These are phyloP conservation scores for Dunckerocampus dactyliophorus DNA, from an alignment of 2,113 vertebrate genomes.

Conservation along the genomic window DNA sequence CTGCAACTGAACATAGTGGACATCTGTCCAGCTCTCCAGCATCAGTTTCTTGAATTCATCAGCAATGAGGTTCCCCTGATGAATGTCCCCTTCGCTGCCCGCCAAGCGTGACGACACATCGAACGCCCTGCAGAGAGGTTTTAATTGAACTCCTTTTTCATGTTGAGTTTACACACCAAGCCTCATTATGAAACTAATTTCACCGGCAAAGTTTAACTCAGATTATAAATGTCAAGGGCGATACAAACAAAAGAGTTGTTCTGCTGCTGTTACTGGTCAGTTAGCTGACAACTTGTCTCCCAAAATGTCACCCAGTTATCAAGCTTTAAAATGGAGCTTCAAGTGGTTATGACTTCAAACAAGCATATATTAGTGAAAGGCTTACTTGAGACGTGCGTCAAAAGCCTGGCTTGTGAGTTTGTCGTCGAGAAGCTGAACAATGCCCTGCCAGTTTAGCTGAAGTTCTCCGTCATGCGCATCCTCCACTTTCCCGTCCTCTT, in stretches of 20 bases:
- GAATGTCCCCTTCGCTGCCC: constrained; percentile 73
- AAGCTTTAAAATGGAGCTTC: not conserved
- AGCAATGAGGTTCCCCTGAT: constrained; percentile 54
- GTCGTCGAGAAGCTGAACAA: constrained; percentile 55
- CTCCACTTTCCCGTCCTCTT: not conserved
- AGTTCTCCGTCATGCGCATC: not conserved
- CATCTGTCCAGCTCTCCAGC: constrained; percentile 78
- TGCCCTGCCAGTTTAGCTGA: constrained; percentile 67
- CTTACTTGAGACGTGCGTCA: not conserved
- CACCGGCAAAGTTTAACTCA: not conserved
- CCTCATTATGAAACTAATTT: not conserved
- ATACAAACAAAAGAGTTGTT: not conserved
- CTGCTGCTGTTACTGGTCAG: not conserved
- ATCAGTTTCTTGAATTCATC: constrained; percentile 54
- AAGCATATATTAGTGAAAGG: not conserved
- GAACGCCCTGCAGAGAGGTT: constrained; percentile 36
- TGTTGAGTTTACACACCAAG: not conserved
- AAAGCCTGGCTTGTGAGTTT: constrained; percentile 51
- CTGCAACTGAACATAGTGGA: constrained; percentile 82
- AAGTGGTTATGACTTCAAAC: not conserved
- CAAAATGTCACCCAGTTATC: not conserved
- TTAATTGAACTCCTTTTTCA: not conserved
- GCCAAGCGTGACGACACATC: constrained; percentile 58
- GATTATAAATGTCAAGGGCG: not conserved
- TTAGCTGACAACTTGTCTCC: not conserved